Conservation (phyloP, 2,113 vertebrate genomes). For the Taxidea taxus region DNA sequence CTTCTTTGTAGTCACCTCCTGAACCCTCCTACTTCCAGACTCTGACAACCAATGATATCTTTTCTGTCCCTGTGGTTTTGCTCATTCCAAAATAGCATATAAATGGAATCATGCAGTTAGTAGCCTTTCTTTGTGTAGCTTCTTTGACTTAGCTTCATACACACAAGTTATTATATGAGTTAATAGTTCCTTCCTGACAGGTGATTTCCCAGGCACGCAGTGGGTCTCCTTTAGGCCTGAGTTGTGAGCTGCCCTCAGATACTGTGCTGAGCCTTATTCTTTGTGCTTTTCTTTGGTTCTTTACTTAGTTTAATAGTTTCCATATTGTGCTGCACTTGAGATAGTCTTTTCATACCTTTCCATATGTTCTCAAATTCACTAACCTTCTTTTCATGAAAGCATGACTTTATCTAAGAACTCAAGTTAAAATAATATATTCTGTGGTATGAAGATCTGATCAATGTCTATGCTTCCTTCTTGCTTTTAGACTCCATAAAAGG, state of each 20-base stretch:
- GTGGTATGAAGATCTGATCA: background rate
- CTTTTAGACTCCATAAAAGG: background rate
- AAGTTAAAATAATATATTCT: background rate
- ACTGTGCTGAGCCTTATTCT: background rate
- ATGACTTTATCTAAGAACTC: background rate
- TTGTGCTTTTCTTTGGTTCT: background rate
- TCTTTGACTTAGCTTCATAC: background rate
- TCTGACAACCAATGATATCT: background rate
- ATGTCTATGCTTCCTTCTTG: background rate
- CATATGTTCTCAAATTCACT: background rate
- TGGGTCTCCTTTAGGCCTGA: background rate
- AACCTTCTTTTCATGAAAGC: background rate
- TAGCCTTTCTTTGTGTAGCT: background rate
- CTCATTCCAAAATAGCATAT: background rate
- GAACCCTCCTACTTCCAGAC: background rate
- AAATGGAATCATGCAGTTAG: background rate
- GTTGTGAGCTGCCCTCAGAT: background rate
- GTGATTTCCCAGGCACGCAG: background rate
- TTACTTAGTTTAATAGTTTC: background rate
- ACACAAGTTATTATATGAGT: background rate
- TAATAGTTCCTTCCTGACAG: background rate
- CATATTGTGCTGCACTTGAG: background rate
- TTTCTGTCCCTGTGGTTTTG: background rate
- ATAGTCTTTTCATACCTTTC: background rate
- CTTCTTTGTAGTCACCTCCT: background rate